Evolutionary conservation across 2,797 vertebrate genomes (phyloP), one percentile per base, ranked within the genome.

Genomic region (Rhyacichthys aspro): DNA sequence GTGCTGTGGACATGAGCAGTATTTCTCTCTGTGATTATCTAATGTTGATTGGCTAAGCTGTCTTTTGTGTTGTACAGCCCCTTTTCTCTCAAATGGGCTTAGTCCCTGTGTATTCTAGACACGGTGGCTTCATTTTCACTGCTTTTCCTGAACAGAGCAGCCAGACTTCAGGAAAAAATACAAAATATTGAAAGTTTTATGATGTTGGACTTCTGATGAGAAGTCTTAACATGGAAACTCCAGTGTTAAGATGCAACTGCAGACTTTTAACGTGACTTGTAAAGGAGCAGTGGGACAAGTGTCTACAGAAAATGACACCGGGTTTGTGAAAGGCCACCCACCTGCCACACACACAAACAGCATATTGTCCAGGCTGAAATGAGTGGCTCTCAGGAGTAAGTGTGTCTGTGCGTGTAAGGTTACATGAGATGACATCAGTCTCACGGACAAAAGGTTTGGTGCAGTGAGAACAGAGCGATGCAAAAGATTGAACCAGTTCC

Each of bases 1-100:
- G 41, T 11, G 38, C 58, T 82, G 74, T 73, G 70, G 80, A 81
- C 67, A 63, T 43, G 62, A 67, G 55, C 68, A 14, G 55, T 80
- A 74, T 75, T 58, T 82, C 74, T 74, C 76, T 68, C 41, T 57
- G 50, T 74, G 74, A 81, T 82, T 63, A 80, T 77, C 68, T 63
- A 11, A 62, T 68, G 78, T 53, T 83, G 79, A 82, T 78, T 77
- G 74, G 61, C 72, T 76, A 50, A 72, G 15, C 64, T 79, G 59
- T 68, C 50, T 70, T 77, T 85, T 78, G 69, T 71, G 66, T 69
- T 52, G 52, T n/a, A 10, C 56, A 68, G 63, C 18, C 41, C 54
- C 28, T 55, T 60, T 61, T 59, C 64, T 75, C 55, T 77, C 75
- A 67, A 60, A 52, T 45, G 53, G 73, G 58, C 84, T 84, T 76